phyloP scores from a whole-genome alignment of 2,888 invertebrate genomes.

The Embidobia sp. region DNA sequence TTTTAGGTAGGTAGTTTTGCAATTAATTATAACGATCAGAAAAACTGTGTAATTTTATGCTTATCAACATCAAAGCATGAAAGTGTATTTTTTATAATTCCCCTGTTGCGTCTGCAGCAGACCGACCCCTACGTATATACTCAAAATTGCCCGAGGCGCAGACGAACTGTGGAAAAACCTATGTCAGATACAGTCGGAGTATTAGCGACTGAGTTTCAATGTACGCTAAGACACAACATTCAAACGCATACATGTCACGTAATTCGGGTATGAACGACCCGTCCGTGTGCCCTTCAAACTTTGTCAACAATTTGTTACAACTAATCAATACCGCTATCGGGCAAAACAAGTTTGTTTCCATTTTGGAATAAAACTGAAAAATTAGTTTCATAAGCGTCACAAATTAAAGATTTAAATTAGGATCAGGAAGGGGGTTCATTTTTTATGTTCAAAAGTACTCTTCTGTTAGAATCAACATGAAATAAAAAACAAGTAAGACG shows the following conservation, averaged over 20 bases:
- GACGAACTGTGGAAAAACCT: slow-evolving; percentile 34
- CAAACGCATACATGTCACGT: slow-evolving; percentile 7
- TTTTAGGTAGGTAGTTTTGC: too few species aligned
- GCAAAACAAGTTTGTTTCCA: too few species aligned
- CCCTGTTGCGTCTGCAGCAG: slow-evolving; percentile 29
- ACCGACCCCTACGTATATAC: slow-evolving; percentile 7
- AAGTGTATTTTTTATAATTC: slow-evolving; percentile 23
- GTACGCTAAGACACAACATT: slow-evolving; percentile 41
- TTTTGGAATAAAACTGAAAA: too few species aligned
- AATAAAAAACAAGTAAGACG: too few species aligned
- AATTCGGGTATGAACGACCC: slow-evolving; percentile 16
- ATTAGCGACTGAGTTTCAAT: slow-evolving; percentile 34
- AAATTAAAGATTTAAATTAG: too few species aligned
- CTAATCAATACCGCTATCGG: too few species aligned
- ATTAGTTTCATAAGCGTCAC: too few species aligned
- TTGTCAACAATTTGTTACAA: neutral
- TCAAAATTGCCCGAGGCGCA: slow-evolving; percentile 30
- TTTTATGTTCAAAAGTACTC: too few species aligned
- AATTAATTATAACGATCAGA: slow-evolving; percentile 11
- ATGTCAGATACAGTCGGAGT: slow-evolving; percentile 23
- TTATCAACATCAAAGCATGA: slow-evolving; percentile 28
- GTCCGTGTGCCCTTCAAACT: neutral
- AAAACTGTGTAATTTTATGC: slow-evolving; percentile 25
- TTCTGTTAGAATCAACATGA: too few species aligned
- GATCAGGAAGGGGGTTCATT: too few species aligned